Evolutionary conservation across 1,140 invertebrate genomes (phyloP), one percentile per base, ranked within the genome.

Genomic region (Hetaerina americana): DNA sequence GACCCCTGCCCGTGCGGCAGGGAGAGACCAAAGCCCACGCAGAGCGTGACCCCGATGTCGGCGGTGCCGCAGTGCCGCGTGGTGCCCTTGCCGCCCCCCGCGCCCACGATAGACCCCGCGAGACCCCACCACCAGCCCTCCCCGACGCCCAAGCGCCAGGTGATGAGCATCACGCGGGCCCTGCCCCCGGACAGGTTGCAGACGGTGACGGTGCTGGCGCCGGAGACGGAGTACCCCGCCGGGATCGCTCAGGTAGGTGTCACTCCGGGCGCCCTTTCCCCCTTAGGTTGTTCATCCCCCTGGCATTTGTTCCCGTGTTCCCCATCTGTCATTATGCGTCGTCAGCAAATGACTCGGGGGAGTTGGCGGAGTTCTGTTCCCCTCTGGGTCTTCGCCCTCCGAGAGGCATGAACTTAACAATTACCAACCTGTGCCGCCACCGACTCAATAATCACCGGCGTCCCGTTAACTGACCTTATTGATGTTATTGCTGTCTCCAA

Each of bases 151-250:
- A 57, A 57, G 40, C 40, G 40, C 40, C 40, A 57, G 22, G 40
- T 57, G 15, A 57, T 57, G 73, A 77, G 81, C 0, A 81, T 85
- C 5, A 83, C 82, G 0, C 76, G 82, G 68, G 82, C 84, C 10
- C 79, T 85, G 27, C 83, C 83, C 0, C 81, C 83, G 0, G 84
- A 86, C 73, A 80, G 84, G 26, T 78, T 81, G 29, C 84, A 85
- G 73, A 83, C 85, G 0, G 83, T 86, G 26, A 88, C 87, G 15
- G 79, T 79, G 5, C 72, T 84, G 25, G 82, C 83, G 0, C 67
- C 67, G 26, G 67, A 68, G 24, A 25, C 67, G 18, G 40, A 57
- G 15, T 57, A 57, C 22, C 40, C 40, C 15, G 15, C 40, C 22
- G 40, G 15, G 15, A 57, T 12, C 22, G 40, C 22, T 57, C 40